phyloP scores from a whole-genome alignment of 2,888 invertebrate genomes.

The Agrochola circellaris region DNA sequence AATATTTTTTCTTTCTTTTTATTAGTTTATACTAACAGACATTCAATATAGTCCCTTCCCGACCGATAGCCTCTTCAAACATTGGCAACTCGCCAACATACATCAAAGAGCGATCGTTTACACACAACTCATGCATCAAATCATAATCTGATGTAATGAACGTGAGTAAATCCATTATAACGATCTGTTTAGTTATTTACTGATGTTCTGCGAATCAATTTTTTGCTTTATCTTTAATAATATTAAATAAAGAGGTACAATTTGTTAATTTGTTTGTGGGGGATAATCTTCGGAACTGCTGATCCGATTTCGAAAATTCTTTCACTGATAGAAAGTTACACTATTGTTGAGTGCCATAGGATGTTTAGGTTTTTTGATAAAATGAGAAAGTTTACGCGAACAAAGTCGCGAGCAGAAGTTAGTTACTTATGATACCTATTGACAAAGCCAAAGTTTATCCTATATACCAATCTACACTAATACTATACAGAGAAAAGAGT shows the following conservation, averaged over 20 bases:
- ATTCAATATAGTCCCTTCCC: background rate
- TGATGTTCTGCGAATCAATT: conserved; percentile 27
- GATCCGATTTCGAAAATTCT: background rate
- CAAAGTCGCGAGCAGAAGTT: no score
- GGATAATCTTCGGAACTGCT: background rate
- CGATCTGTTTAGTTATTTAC: conserved; percentile 20
- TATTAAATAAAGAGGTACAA: background rate
- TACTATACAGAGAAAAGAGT: no score
- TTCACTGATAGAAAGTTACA: background rate
- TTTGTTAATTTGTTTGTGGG: background rate
- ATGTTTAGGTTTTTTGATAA: background rate
- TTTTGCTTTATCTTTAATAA: background rate
- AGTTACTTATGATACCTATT: background rate
- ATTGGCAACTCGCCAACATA: conserved; percentile 43
- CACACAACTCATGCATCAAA: conserved; percentile 26
- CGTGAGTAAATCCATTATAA: conserved; percentile 29
- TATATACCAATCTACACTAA: background rate
- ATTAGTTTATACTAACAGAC: no score
- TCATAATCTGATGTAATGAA: conserved; percentile 40
- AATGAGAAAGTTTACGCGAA: background rate
- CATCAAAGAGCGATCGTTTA: conserved; percentile 45
- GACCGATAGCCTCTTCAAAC: conserved; percentile 23
- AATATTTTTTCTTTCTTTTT: no score
- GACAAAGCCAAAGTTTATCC: background rate
- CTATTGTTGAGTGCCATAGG: background rate